Percentiles rank a stretch among this genome's conserved stretches.
Evolutionary conservation across 53 echinoderm and acorn worm species (phyloP).

Genomic region (Echinarachnius parma): DNA sequence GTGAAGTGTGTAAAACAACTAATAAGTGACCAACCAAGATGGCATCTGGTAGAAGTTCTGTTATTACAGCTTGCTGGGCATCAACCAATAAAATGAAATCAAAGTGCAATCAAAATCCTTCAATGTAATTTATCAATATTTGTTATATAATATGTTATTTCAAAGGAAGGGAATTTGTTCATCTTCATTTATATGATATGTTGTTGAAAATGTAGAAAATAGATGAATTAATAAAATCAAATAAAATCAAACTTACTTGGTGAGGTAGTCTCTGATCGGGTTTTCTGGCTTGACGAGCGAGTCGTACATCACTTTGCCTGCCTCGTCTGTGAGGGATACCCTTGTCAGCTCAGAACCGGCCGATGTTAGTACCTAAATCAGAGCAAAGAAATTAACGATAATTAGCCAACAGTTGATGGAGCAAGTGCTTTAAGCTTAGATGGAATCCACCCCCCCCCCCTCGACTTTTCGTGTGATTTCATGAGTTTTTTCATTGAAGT

Average conservation of each 20-base stretch:
- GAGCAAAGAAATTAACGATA: background rate
- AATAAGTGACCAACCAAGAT: too few relatives aligned
- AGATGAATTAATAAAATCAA: background rate
- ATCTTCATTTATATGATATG: background rate
- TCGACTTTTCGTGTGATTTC: too few relatives aligned
- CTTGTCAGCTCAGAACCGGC: constrained; percentile 73
- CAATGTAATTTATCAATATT: too few relatives aligned
- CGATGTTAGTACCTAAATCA: constrained; percentile 62
- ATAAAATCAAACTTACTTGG: constrained; percentile 61
- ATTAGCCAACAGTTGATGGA: background rate
- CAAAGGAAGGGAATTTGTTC: background rate
- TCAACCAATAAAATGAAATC: too few relatives aligned
- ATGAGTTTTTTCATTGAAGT: too few relatives aligned
- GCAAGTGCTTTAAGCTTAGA: too few relatives aligned
- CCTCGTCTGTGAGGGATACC: constrained; percentile 74
- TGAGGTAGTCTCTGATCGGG: constrained; percentile 71
- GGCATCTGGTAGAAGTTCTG: too few relatives aligned
- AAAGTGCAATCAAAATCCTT: too few relatives aligned
- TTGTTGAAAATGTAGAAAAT: background rate
- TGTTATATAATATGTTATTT: background rate
- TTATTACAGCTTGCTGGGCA: too few relatives aligned
- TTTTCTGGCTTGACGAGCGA: constrained; percentile 70
- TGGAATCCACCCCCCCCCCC: too few relatives aligned
- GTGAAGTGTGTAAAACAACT: too few relatives aligned
- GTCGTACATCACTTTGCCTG: constrained; percentile 56